These are phyloP conservation scores for Pelmatolapia mariae DNA, from an alignment of 2,113 vertebrate genomes.

Conservation along the genomic window DNA sequence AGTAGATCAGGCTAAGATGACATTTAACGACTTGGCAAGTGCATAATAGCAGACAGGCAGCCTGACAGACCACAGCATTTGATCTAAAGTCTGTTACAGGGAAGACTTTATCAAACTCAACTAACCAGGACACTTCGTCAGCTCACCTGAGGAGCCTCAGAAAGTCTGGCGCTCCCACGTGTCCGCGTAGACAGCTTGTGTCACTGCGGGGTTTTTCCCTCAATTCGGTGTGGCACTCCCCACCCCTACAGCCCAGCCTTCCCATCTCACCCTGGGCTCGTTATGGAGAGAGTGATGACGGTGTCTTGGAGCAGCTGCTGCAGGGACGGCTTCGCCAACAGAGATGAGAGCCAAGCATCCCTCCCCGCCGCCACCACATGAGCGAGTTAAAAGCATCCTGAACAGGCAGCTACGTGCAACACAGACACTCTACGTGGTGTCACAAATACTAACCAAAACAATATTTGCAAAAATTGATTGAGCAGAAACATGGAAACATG, in stretches of 20 bases:
- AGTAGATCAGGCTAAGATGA: neutral
- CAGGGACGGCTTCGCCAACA: slow-evolving; percentile 29
- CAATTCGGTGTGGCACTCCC: slow-evolving; percentile 19
- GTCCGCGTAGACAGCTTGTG: slow-evolving; percentile 55
- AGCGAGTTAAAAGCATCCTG: neutral
- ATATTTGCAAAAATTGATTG: neutral
- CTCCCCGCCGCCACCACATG: neutral
- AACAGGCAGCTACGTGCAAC: neutral
- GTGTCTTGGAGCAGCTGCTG: slow-evolving; percentile 62
- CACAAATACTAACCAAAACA: neutral
- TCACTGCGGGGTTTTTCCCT: slow-evolving; percentile 55
- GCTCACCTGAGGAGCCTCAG: slow-evolving; percentile 43
- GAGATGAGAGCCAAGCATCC: slow-evolving; percentile 1
- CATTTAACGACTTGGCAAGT: neutral
- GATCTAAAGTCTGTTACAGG: neutral
- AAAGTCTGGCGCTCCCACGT: neutral
- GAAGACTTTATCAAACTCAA: neutral
- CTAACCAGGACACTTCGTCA: slow-evolving; percentile 9
- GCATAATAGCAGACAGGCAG: neutral
- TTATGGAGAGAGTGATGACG: slow-evolving; percentile 62
- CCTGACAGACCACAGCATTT: neutral
- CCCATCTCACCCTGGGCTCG: slow-evolving; percentile 46
- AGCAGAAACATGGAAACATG: neutral
- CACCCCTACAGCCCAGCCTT: slow-evolving; percentile 28
- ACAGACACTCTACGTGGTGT: neutral